A percentile compares a stretch with the other conserved stretches of the same genome.
phyloP scores from a whole-genome alignment of 2,888 invertebrate species.

The Crepidodera aurea region DNA sequence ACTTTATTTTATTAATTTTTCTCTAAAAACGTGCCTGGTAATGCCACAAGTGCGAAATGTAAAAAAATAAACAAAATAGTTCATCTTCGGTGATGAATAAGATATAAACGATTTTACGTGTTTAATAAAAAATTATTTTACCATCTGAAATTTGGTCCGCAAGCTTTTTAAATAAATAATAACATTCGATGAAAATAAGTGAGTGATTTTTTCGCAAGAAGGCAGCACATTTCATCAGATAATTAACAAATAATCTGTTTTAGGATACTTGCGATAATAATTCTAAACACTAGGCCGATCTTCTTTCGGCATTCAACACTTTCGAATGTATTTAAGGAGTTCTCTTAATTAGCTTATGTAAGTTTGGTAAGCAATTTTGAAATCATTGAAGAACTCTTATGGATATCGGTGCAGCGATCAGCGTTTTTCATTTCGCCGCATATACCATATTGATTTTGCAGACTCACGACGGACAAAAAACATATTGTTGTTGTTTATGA shows the following conservation, averaged over 20 bases:
- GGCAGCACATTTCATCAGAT: conserved; percentile 1
- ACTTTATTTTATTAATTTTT: no score
- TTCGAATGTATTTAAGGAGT: conserved; percentile 45
- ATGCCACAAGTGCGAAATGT: no score
- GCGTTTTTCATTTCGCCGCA: conserved; percentile 19
- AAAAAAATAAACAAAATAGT: no score
- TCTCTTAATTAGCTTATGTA: conserved; percentile 44
- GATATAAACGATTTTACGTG: no score
- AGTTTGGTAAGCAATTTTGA: conserved; percentile 37
- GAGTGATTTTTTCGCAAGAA: neutral
- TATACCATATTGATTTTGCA: conserved; percentile 22
- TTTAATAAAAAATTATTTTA: no score
- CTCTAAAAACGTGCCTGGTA: no score
- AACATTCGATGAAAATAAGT: neutral
- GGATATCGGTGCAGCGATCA: conserved; percentile 23
- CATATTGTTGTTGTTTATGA: conserved; percentile 25
- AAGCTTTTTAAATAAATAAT: no score
- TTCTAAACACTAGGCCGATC: conserved; percentile 15
- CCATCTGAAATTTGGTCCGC: no score
- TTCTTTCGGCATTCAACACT: conserved; percentile 45
- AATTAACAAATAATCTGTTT: conserved; percentile 13
- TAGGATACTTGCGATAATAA: conserved; percentile 21
- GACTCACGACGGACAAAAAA: conserved; percentile 25
- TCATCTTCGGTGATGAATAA: no score
- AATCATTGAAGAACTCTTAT: conserved; percentile 28